Evolutionary conservation across 1,140 invertebrate genomes (phyloP).

Genomic region (Drosophila arawakana): DNA sequence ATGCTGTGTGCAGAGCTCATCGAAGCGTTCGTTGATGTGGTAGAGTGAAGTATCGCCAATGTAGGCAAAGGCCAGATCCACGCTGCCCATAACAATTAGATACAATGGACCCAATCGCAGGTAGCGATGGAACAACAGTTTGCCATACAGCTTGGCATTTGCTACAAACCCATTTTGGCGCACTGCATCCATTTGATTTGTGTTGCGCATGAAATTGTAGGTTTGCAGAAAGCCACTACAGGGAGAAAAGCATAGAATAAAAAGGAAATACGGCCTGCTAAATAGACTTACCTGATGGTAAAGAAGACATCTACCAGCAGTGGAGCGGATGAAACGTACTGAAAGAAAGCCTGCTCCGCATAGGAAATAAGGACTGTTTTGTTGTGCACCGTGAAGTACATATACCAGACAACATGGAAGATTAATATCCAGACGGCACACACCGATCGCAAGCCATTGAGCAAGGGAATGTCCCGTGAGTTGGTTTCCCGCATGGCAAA

Average conservation of each 20-base stretch:
- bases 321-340: constrained; percentile 76
- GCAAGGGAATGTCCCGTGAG: constrained; percentile 69
- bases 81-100: constrained; percentile 85
- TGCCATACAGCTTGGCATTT: constrained; percentile 74
- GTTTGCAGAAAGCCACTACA: constrained; percentile 79
- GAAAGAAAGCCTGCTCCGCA: constrained; percentile 69
- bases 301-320: constrained; percentile 83
- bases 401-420: constrained; percentile 82
- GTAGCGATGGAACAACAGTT: constrained; percentile 79
- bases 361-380: constrained; percentile 73
- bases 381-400: constrained; percentile 83
- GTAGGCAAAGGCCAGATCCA: constrained; percentile 85
- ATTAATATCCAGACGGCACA: constrained; percentile 76
- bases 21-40: constrained; percentile 85
- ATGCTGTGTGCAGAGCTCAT: constrained; percentile 85
- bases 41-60: constrained; percentile 85
- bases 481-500: constrained; percentile 42
- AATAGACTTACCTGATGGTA: constrained; percentile 72
- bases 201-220: constrained; percentile 82
- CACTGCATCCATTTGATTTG: constrained; percentile 64
- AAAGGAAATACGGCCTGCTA: too few relatives aligned
- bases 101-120: constrained; percentile 86
- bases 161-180: constrained; percentile 57
- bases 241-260: neutral
- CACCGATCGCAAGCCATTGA: constrained; percentile 80